These are phyloP conservation scores for Ischnus inquisitorius DNA, from an alignment of 2,888 invertebrate species.

Conservation along the genomic window DNA sequence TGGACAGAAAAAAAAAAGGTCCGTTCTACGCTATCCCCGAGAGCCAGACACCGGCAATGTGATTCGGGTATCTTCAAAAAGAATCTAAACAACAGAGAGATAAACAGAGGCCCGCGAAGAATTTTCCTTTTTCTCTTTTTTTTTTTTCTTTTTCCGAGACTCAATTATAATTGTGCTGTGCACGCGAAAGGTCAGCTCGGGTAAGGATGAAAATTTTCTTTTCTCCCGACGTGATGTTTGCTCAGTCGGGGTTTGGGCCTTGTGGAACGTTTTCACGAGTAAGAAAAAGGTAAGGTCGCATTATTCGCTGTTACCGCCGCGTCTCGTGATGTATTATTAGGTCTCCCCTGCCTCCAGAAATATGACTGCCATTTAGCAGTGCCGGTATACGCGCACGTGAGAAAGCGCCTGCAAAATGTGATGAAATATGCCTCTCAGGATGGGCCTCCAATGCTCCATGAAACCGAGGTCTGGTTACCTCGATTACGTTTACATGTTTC, in stretches of 20 bases:
- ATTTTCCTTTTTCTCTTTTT: conserved; percentile 31
- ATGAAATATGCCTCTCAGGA: conserved; percentile 65
- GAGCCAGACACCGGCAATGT: conserved; percentile 36
- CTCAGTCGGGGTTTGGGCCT: conserved; percentile 46
- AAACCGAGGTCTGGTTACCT: conserved; percentile 54
- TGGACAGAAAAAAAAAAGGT: neutral
- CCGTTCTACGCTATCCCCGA: conserved; percentile 14
- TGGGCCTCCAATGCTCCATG: conserved; percentile 54
- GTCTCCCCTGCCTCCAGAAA: conserved; percentile 48
- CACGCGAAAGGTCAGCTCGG: conserved; percentile 5
- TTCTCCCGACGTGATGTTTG: conserved; percentile 37
- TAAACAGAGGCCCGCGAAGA: conserved; percentile 28
- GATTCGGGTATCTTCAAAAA: conserved; percentile 27
- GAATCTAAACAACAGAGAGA: conserved; percentile 32
- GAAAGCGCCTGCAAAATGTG: conserved; percentile 67
- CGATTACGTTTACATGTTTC: conserved; percentile 58
- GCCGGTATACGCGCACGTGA: conserved; percentile 68
- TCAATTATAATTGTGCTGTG: conserved; percentile 26
- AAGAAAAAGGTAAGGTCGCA: conserved; percentile 52
- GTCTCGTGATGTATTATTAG: conserved; percentile 64
- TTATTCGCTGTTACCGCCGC: conserved; percentile 60
- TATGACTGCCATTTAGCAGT: conserved; percentile 69
- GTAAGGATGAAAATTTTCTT: conserved; percentile 36
- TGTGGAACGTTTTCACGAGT: conserved; percentile 45
- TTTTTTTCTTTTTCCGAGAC: neutral